Evolutionary conservation across 2,113 vertebrate genomes (phyloP), one percentile per base, ranked within the genome.

Genomic region (Perognathus longimembris): DNA sequence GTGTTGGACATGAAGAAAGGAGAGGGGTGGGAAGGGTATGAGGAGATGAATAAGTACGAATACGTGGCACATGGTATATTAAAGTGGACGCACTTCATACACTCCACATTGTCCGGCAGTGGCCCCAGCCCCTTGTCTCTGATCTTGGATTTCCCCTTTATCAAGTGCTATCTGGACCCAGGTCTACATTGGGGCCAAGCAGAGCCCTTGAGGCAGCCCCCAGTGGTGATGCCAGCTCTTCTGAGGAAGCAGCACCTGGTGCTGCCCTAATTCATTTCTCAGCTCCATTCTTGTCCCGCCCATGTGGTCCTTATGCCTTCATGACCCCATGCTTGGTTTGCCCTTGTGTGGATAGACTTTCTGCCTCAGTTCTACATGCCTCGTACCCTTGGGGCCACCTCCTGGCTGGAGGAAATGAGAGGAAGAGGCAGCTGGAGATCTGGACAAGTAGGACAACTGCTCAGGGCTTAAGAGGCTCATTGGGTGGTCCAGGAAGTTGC

Each of bases 361-460:
- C 57, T 17, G 38, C 70, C 7, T 7, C 3, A 42, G 40, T 61
- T 26, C 28, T 42, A 54, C 36, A 9, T n/a, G 12, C 54, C 50
- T 42, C 40, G 57, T 24, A 4, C 61, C 21, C 30, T 73, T 7
- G 79, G 18, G 6, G 22, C 61, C 36, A 12, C 15, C n/a, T 30
- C 36, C 45, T 59, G 22, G 22, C 0, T 0, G 71, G 7, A 3
- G 17, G 0, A 2, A 1, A 18, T 54, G 50, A 54, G 14, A 15
- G 34, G 36, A 15, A 28, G 34, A 17, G 8, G 2, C 0, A 3
- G 21, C 2, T 11, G 54, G 22, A 50, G 36, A 22, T 20, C 69
- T 3, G 1, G 71, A 22, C 10, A 26, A 71, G 32, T 21, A 8
- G 24, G 45, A 12, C 11, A 0, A 8, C 26, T 42, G 42, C 28